phyloP scores from a whole-genome alignment of 2,888 invertebrate genomes.

The Drosophila mulleri region DNA sequence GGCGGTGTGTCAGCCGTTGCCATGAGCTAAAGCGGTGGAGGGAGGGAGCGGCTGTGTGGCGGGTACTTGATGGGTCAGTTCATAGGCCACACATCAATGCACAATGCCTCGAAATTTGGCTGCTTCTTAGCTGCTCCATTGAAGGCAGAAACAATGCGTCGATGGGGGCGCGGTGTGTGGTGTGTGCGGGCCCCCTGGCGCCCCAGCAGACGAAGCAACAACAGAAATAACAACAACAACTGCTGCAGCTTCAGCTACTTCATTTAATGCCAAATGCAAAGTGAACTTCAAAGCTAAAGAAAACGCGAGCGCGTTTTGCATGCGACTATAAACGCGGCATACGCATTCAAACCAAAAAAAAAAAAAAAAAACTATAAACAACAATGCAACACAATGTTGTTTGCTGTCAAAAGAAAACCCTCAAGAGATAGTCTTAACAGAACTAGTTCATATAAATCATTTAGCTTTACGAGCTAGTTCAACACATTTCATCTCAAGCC shows the following conservation, averaged over 20 bases:
- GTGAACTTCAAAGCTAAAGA: not conserved
- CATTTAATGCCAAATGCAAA: conserved; percentile 29
- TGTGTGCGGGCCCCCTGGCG: too few relatives aligned
- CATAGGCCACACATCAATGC: conserved; percentile 10
- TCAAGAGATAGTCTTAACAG: not conserved
- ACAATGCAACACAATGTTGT: conserved; percentile 3
- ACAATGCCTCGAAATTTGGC: not conserved
- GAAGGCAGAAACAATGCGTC: not conserved
- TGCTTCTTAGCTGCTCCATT: not conserved
- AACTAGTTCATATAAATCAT: not conserved
- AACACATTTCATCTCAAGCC: too few relatives aligned
- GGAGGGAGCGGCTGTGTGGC: not conserved
- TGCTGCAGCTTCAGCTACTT: conserved; percentile 3
- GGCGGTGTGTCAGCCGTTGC: not conserved
- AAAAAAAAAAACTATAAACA: not conserved
- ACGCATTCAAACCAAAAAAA: too few relatives aligned
- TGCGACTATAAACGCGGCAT: conserved; percentile 4
- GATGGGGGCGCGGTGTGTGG: too few relatives aligned
- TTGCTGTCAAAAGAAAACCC: not conserved
- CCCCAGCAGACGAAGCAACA: not conserved
- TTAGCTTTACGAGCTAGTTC: not conserved
- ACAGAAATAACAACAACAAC: not conserved
- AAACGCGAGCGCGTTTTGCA: conserved; percentile 8
- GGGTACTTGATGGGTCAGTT: not conserved
- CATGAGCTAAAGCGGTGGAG: not conserved